These are phyloP conservation scores for Caenorhabditis zanzibari DNA, from an alignment of 2,888 invertebrate genomes.

Conservation along the genomic window DNA sequence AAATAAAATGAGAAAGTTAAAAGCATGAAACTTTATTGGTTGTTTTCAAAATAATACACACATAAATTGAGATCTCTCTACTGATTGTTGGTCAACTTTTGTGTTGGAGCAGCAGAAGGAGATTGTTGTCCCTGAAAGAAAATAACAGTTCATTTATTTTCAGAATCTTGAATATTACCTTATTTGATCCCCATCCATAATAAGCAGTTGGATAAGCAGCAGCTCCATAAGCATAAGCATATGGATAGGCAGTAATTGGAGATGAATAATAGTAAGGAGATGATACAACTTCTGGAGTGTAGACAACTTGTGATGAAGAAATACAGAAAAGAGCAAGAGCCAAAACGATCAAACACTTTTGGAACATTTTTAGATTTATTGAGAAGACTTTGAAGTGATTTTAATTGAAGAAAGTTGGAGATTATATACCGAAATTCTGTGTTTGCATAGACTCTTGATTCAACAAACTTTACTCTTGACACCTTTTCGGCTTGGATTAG, in stretches of 20 bases:
- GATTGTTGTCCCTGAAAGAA: slow-evolving; percentile 29
- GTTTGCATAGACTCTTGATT: slow-evolving; percentile 7
- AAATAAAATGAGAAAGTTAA: background rate
- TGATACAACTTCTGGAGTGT: slow-evolving; percentile 34
- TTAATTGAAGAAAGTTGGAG: background rate
- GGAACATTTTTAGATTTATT: slow-evolving; percentile 25
- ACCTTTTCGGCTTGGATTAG: slow-evolving; percentile 1
- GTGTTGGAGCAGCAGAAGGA: slow-evolving; percentile 32
- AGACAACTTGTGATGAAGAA: slow-evolving; percentile 23
- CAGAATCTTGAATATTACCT: slow-evolving; percentile 5
- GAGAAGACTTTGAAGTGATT: slow-evolving; percentile 4
- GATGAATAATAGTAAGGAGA: slow-evolving; percentile 36
- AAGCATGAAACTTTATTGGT: background rate
- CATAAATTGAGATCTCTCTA: slow-evolving; percentile 11
- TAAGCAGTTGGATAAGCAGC: slow-evolving; percentile 37
- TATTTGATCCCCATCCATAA: slow-evolving; percentile 42
- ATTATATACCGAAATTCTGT: background rate
- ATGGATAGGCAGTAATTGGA: slow-evolving; percentile 22
- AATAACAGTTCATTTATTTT: background rate
- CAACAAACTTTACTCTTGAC: slow-evolving; percentile 11
- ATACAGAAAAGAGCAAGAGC: slow-evolving; percentile 24
- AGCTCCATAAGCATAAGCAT: slow-evolving; percentile 34
- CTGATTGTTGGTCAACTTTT: slow-evolving; percentile 26
- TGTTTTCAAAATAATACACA: background rate
- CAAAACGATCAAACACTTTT: slow-evolving; percentile 26